These are phyloP conservation scores for Phrynocephalus forsythii DNA, from an alignment of 2,797 vertebrate species.

Conservation along the genomic window DNA sequence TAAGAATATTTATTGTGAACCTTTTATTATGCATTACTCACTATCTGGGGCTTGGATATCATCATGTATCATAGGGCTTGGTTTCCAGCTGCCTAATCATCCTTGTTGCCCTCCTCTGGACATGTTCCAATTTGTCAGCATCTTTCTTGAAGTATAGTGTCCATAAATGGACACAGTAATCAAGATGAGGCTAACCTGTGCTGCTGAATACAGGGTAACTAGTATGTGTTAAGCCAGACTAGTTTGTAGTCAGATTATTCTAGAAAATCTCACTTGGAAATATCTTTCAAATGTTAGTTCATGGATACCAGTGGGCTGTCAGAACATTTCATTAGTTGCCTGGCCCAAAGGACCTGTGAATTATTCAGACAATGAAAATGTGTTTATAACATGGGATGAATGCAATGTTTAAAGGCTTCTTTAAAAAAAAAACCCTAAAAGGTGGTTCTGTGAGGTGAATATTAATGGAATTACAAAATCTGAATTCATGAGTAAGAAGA, in stretches of 20 bases:
- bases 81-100: too few species aligned
- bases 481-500: background rate
- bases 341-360: background rate
- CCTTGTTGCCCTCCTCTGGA: too few species aligned
- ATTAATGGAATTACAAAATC: conserved; percentile 1
- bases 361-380: background rate
- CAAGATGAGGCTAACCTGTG: too few species aligned
- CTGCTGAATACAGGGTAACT: too few species aligned
- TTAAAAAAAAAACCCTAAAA: background rate
- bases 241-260: background rate
- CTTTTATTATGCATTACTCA: too few species aligned
- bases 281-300: background rate
- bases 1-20: background rate
- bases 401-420: background rate
- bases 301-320: background rate
- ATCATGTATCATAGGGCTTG: too few species aligned
- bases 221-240: background rate
- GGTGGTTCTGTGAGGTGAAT: background rate
- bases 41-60: too few species aligned
- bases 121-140: too few species aligned
- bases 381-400: background rate
- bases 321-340: background rate
- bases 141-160: too few species aligned
- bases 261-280: background rate
- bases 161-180: too few species aligned